Conservation (phyloP, 2,797 vertebrate species). For the Gymnocypris eckloni region DNA sequence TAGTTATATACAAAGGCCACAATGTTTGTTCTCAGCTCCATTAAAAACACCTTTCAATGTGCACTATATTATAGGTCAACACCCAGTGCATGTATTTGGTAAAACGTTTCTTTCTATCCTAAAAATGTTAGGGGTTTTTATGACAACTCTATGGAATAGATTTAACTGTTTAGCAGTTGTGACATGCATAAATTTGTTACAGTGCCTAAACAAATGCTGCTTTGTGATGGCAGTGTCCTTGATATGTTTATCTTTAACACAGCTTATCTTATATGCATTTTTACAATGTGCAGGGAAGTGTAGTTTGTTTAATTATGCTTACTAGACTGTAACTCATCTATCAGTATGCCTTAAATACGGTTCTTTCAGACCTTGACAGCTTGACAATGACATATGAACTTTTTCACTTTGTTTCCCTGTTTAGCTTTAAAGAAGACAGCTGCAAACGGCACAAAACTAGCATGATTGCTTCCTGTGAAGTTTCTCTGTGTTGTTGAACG, state of each 20-base stretch:
- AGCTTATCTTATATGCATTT: constrained; percentile 57
- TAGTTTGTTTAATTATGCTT: constrained; percentile 38
- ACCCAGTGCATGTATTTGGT: not conserved
- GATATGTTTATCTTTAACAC: constrained; percentile 53
- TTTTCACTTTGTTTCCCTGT: constrained; percentile 26
- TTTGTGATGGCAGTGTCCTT: constrained; percentile 37
- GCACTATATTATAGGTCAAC: not conserved
- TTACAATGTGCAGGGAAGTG: constrained; percentile 35
- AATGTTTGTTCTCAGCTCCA: constrained; percentile 4
- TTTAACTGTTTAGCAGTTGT: constrained; percentile 27
- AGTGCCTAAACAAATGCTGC: constrained; percentile 19
- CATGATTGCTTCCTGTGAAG: constrained; percentile 45
- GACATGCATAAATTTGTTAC: constrained; percentile 30
- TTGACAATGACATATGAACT: constrained; percentile 40
- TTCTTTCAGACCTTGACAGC: constrained; percentile 43
- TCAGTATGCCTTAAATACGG: constrained; percentile 38
- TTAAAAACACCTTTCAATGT: not conserved
- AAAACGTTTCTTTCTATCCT: not conserved
- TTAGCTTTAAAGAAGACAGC: constrained; percentile 40
- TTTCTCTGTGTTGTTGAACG: constrained; percentile 41
- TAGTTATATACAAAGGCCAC: not conserved
- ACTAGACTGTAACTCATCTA: constrained; percentile 41
- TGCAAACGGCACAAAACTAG: constrained; percentile 22
- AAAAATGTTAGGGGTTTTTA: constrained; percentile 4
- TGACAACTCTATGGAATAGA: constrained; percentile 21